A percentile compares a stretch with the other conserved stretches of the same genome.
phyloP scores from a whole-genome alignment of 2,113 vertebrate genomes.

The Microtus oregoni region DNA sequence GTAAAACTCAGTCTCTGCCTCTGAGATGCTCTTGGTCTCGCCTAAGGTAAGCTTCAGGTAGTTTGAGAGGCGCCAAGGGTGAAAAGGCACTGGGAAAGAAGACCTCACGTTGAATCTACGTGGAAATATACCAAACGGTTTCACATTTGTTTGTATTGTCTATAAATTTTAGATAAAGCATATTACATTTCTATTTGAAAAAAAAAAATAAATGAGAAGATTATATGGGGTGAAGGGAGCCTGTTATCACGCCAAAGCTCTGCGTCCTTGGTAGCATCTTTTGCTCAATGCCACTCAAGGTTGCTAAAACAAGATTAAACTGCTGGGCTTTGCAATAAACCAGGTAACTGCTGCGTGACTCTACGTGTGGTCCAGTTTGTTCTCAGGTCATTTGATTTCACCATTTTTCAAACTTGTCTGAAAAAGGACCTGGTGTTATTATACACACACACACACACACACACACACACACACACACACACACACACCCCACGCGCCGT shows the following conservation, averaged over 20 bases:
- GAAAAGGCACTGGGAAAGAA: not conserved
- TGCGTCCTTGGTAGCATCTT: not conserved
- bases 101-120: not conserved
- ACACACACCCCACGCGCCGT: too few species aligned
- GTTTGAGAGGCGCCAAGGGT: not conserved
- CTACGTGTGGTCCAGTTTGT: not conserved
- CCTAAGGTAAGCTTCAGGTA: not conserved
- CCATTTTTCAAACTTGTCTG: not conserved
- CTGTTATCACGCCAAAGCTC: not conserved
- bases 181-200: not conserved
- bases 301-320: not conserved
- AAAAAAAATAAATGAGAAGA: constrained; percentile 13
- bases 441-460: too few species aligned
- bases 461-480: too few species aligned
- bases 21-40: constrained; percentile 30
- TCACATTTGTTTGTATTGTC: not conserved
- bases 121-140: not conserved
- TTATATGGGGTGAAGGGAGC: not conserved
- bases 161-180: constrained; percentile 34
- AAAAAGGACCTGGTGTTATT: not conserved
- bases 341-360: not conserved
- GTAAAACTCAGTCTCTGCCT: not conserved
- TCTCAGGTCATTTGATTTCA: not conserved
- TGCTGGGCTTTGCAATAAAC: not conserved
- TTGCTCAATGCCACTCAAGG: constrained; percentile 21